A percentile compares a stretch with the other conserved stretches of the same genome.
phyloP scores from a whole-genome alignment of 2,797 vertebrate species.

The Crypturellus tataupa region DNA sequence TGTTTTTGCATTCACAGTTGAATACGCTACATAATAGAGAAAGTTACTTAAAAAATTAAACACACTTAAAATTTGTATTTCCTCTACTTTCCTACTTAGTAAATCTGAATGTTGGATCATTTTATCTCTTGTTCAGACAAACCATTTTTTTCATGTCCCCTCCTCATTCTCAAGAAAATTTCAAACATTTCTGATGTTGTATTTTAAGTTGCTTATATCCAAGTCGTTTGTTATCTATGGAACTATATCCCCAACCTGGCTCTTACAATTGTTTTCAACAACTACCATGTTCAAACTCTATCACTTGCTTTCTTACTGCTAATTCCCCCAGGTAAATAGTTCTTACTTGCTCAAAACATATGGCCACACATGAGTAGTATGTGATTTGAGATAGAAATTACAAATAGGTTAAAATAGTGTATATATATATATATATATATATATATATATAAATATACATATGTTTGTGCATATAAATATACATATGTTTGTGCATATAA shows the following conservation, averaged over 20 bases:
- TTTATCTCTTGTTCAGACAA: not conserved
- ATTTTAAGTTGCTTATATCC: not conserved
- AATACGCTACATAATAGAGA: not conserved
- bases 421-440: too few relatives aligned
- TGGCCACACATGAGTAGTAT: not conserved
- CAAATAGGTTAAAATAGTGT: not conserved
- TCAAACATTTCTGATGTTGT: not conserved
- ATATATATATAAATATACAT: too few relatives aligned
- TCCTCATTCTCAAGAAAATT: not conserved
- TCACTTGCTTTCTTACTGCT: not conserved
- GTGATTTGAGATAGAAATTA: not conserved
- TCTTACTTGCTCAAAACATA: not conserved
- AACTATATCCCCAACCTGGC: accelerated
- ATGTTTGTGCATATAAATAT: not conserved
- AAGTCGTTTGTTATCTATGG: not conserved
- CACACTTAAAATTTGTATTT: not conserved
- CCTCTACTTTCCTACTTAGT: not conserved
- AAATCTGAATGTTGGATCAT: not conserved
- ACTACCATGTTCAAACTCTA: not conserved
- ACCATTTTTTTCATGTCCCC: not conserved
- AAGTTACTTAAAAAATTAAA: not conserved
- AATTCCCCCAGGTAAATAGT: not conserved
- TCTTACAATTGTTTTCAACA: not conserved
- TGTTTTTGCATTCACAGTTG: not conserved
- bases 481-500: too few relatives aligned